phyloP scores from a whole-genome alignment of 23 tunicate species.

The Aplidium turbinatum region DNA sequence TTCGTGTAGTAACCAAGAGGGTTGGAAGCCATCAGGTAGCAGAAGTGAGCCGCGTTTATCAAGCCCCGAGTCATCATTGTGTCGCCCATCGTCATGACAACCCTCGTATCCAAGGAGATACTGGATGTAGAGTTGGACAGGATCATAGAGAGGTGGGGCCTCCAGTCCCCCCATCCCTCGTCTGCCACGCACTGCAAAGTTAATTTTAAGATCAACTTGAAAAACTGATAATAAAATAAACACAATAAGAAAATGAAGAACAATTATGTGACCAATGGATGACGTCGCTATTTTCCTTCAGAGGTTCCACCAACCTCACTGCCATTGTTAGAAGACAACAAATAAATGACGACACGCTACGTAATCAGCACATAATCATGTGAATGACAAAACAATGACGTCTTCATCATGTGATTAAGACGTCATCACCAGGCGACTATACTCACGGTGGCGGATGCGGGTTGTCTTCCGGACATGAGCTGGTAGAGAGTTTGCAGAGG shows the following conservation, averaged over 20 bases:
- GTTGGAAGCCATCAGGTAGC: conserved; percentile 84
- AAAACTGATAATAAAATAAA: no score
- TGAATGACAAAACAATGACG: neutral
- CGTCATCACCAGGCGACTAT: neutral
- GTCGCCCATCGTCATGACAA: conserved; percentile 88
- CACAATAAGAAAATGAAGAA: no score
- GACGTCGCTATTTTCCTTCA: no score
- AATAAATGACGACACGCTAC: no score
- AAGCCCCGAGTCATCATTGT: conserved; percentile 68
- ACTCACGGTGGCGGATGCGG: conserved; percentile 81
- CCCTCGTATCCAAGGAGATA: conserved; percentile 57
- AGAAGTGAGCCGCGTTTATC: conserved; percentile 93
- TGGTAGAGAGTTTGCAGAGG: conserved; percentile 97
- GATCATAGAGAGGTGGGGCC: conserved; percentile 99
- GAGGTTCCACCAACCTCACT: no score
- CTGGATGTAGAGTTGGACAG: conserved; percentile 81
- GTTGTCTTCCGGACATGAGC: conserved; percentile 90
- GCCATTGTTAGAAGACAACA: no score
- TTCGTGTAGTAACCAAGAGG: conserved; percentile 76
- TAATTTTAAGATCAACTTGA: no score
- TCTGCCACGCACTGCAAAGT: conserved; percentile 72
- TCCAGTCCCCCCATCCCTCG: conserved; percentile 99
- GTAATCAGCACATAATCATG: no score
- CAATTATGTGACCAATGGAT: no score
- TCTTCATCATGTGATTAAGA: neutral